Conservation (phyloP, 1,140 invertebrate genomes). For the Zophobas atratus region DNA sequence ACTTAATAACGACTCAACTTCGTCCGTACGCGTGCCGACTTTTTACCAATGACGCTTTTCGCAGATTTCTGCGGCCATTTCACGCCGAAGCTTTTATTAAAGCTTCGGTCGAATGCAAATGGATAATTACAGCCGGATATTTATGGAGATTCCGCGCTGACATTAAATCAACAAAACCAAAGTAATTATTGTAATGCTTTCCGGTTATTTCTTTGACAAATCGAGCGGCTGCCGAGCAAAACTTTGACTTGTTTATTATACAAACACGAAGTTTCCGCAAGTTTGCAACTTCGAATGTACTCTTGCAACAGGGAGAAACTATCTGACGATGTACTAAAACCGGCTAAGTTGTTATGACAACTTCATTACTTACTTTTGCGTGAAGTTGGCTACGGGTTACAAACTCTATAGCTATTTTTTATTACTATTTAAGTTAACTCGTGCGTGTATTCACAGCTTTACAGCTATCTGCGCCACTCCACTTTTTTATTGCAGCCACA, state of each 20-base stretch:
- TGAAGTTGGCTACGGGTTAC: constrained; percentile 9
- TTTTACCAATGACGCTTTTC: not conserved
- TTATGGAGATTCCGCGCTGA: not conserved
- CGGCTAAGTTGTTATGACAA: constrained; percentile 36
- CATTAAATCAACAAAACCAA: not conserved
- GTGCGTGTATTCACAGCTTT: too few relatives aligned
- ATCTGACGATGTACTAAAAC: constrained; percentile 29
- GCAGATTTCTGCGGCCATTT: not conserved
- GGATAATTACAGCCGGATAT: not conserved
- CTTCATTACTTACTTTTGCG: constrained; percentile 29
- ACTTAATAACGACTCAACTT: not conserved
- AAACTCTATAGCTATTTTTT: too few relatives aligned
- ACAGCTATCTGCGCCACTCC: too few relatives aligned
- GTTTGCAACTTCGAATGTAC: constrained; percentile 5
- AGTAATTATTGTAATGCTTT: not conserved
- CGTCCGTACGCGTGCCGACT: not conserved
- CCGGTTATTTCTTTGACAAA: constrained; percentile 15
- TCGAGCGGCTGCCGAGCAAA: not conserved
- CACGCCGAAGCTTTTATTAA: not conserved
- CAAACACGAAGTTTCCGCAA: constrained; percentile 17
- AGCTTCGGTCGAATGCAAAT: not conserved
- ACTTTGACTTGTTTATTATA: constrained; percentile 9
- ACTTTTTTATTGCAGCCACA: too few relatives aligned
- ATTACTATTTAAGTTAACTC: too few relatives aligned
- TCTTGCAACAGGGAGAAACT: not conserved